Evolutionary conservation across 1,140 invertebrate species (phyloP).

Genomic region (Drosophila malerkotliana): DNA sequence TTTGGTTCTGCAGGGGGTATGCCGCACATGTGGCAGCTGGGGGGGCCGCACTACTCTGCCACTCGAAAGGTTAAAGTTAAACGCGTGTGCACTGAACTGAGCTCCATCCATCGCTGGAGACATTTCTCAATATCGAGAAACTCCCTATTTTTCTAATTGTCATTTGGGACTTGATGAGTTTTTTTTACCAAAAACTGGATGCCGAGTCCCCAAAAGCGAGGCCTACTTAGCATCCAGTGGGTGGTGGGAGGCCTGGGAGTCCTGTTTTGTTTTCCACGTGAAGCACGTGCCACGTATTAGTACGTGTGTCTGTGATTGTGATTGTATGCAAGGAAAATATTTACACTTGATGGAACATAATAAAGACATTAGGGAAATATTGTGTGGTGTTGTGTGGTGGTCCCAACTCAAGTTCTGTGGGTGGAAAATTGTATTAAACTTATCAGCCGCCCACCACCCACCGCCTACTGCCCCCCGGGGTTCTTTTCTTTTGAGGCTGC

Average conservation of each 20-base stretch:
- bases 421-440: conserved; percentile 47
- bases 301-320: conserved; percentile 23
- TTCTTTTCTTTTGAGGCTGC: background rate
- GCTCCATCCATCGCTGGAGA: conserved; percentile 62
- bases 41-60: conserved; percentile 4
- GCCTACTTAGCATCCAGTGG: conserved; percentile 4
- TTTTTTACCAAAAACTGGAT: conserved; percentile 29
- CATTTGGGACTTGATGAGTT: background rate
- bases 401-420: conserved; percentile 40
- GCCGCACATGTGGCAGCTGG: conserved; percentile 46
- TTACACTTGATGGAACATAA: conserved; percentile 82
- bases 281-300: conserved; percentile 70
- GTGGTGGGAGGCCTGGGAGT: background rate
- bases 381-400: conserved; percentile 67
- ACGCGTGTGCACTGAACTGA: conserved; percentile 64
- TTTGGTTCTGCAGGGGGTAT: conserved; percentile 19
- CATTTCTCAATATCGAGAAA: background rate
- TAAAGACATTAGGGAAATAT: conserved; percentile 82
- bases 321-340: conserved; percentile 65
- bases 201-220: conserved; percentile 46
- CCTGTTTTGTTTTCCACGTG: conserved; percentile 47
- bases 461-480: background rate
- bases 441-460: conserved; percentile 16
- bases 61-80: conserved; percentile 46
- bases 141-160: background rate